A percentile compares a stretch with the other conserved stretches of the same genome.
Conservation (phyloP, 2,797 vertebrate genomes). For the Staurois parvus region DNA sequence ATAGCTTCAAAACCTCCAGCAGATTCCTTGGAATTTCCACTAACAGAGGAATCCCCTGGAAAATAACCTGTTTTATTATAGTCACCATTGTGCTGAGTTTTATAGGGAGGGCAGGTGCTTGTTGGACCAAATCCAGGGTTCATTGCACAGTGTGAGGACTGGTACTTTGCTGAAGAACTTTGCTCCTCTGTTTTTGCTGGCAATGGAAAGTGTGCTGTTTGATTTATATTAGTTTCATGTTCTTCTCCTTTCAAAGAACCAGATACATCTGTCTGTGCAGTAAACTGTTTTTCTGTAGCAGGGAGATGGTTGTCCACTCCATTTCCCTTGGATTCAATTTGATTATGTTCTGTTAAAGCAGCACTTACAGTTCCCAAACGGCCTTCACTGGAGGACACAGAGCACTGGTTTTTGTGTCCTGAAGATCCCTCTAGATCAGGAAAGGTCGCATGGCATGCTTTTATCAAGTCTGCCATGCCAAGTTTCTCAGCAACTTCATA, state of each 20-base stretch:
- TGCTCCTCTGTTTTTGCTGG: conserved; percentile 85
- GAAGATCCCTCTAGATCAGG: conserved; percentile 88
- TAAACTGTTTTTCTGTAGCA: conserved; percentile 74
- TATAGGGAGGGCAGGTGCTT: conserved; percentile 77
- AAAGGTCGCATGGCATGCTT: conserved; percentile 91
- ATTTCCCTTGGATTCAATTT: conserved; percentile 69
- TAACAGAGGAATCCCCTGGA: conserved; percentile 65
- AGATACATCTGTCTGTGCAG: conserved; percentile 72
- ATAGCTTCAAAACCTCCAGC: conserved; percentile 74
- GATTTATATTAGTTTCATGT: conserved; percentile 67
- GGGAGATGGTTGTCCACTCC: conserved; percentile 67
- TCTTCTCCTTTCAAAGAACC: conserved; percentile 76
- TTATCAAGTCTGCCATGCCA: conserved; percentile 88
- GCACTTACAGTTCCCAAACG: conserved; percentile 70
- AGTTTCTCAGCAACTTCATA: conserved; percentile 93
- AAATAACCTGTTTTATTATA: conserved; percentile 74
- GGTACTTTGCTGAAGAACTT: conserved; percentile 58
- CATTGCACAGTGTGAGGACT: conserved; percentile 61
- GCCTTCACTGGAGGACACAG: conserved; percentile 67
- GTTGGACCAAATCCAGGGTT: conserved; percentile 57
- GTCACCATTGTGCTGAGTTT: conserved; percentile 85
- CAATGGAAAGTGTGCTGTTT: conserved; percentile 68
- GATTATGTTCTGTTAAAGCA: conserved; percentile 69
- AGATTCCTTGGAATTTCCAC: conserved; percentile 77
- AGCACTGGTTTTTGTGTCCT: conserved; percentile 73